Base-by-base conservation (phyloP, 1,140 invertebrate genomes). In the Daktulosphaira vitifoliae region DNA sequence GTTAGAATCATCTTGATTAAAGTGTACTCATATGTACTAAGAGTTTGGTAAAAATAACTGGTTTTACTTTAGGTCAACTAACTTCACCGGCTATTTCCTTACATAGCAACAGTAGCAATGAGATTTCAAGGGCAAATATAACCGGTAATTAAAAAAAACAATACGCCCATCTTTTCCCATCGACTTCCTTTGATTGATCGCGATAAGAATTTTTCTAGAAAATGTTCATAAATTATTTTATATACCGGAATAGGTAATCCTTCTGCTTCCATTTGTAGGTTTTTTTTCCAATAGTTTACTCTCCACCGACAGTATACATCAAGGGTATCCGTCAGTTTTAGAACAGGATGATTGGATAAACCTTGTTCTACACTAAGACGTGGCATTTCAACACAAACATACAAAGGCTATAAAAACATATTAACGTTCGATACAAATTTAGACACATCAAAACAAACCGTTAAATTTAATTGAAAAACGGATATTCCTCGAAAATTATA, bases 221-320 rank as follows among this genome's bases (percentile, higher is more conserved):
- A 44, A 3, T 11, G n/a, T 44, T 44, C 5, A 7, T 33, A 33
- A 44, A 16, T n/a, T 44, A 44, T 7, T n/a, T n/a, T n/a, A 44
- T n/a, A 15, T 22, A 56, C 53, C 53, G 53, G 53, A 16, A 56
- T 23, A 33, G 37, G 37, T 39, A 56, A 22, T 9, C 53, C 53
- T 16, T 56, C 15, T 1, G 38, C 37, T 56, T 56, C 22, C 53
- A 25, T 5, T 1, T 23, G 38, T 13, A 56, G 15, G 15, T 9
- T 3, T 7, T 5, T 15, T 13, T 39, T 16, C 53, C 53, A 56
- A 20, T 56, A 56, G 53, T 3, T 20, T 0, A 42, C 22, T 15
- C 33, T 56, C 53, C 53, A 56, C 15, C 38, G 53, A n/a, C 53
- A 56, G 7, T 23, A 42, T 0, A 15, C 15, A 37, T 56, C 53